phyloP scores from a whole-genome alignment of 2,888 invertebrate genomes.

The Scaptodrosophila latifasciaeformis region DNA sequence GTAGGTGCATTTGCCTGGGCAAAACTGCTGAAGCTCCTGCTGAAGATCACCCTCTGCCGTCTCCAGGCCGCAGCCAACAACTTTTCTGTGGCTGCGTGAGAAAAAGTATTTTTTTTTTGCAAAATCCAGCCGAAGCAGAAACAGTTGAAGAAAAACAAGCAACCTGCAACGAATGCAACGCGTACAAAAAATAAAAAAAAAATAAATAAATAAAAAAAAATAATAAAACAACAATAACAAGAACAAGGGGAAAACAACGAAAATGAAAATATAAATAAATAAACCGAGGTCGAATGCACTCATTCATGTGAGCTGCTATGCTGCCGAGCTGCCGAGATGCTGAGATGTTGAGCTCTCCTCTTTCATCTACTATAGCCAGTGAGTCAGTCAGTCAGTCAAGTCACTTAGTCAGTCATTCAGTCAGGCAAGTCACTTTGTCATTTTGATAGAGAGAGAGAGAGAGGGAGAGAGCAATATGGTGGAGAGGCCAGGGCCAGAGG shows the following conservation, averaged over 20 bases:
- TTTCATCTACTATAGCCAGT: too few species aligned
- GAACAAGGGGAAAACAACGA: slow-evolving; percentile 13
- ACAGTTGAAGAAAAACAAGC: slow-evolving; percentile 30
- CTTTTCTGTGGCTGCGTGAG: slow-evolving; percentile 30
- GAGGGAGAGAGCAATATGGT: slow-evolving; percentile 1
- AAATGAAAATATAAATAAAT: slow-evolving; percentile 65
- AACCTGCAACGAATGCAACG: background rate
- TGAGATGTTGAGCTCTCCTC: slow-evolving; percentile 3
- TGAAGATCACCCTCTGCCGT: too few species aligned
- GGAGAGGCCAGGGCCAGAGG: slow-evolving; percentile 20
- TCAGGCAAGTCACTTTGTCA: slow-evolving; percentile 65
- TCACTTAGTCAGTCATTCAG: slow-evolving; percentile 22
- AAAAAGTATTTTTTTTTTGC: slow-evolving; percentile 36
- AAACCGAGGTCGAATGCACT: slow-evolving; percentile 63
- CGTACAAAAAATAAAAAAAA: background rate
- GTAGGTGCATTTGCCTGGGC: slow-evolving; percentile 19
- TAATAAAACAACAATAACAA: too few species aligned
- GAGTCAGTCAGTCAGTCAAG: slow-evolving; percentile 8
- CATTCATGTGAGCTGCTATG: slow-evolving; percentile 36
- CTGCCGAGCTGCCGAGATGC: slow-evolving; percentile 7
- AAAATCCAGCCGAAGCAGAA: slow-evolving; percentile 23
- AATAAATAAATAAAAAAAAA: too few species aligned
- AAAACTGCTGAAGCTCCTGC: background rate
- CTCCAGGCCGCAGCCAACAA: too few species aligned
- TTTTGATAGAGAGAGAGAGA: slow-evolving; percentile 23